A percentile compares a stretch with the other conserved stretches of the same genome.
phyloP scores from a whole-genome alignment of 2,113 vertebrate genomes.

The Caretta caretta region DNA sequence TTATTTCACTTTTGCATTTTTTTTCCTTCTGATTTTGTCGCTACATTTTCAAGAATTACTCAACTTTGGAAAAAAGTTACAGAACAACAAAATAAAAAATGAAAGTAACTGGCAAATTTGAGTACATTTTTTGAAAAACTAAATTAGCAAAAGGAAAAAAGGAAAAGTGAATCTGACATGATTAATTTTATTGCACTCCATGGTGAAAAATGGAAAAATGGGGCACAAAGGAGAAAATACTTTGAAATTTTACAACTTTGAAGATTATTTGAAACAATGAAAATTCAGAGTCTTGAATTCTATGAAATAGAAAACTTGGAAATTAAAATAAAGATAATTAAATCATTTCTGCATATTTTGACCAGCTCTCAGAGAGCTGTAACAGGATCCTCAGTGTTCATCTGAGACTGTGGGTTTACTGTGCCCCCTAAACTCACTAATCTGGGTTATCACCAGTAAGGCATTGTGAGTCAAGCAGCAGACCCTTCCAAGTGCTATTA shows the following conservation, averaged over 20 bases:
- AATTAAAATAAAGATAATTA: background rate
- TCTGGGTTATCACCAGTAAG: too few species aligned
- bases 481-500: too few species aligned
- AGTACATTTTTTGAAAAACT: background rate
- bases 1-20: accelerated
- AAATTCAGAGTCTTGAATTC: background rate
- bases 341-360: background rate
- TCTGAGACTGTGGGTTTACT: too few species aligned
- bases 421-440: too few species aligned
- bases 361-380: too few species aligned
- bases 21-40: background rate
- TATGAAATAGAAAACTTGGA: background rate
- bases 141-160: background rate
- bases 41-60: background rate
- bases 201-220: background rate
- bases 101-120: background rate
- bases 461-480: too few species aligned
- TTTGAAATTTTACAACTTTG: background rate
- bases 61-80: background rate
- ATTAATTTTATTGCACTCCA: background rate
- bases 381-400: too few species aligned
- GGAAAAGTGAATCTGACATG: background rate
- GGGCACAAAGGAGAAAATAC: background rate
- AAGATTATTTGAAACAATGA: background rate
- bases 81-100: background rate